Evolutionary conservation across 2,797 vertebrate species (phyloP), one percentile per base, ranked within the genome.

Genomic region (Enteromius fasciolatus): DNA sequence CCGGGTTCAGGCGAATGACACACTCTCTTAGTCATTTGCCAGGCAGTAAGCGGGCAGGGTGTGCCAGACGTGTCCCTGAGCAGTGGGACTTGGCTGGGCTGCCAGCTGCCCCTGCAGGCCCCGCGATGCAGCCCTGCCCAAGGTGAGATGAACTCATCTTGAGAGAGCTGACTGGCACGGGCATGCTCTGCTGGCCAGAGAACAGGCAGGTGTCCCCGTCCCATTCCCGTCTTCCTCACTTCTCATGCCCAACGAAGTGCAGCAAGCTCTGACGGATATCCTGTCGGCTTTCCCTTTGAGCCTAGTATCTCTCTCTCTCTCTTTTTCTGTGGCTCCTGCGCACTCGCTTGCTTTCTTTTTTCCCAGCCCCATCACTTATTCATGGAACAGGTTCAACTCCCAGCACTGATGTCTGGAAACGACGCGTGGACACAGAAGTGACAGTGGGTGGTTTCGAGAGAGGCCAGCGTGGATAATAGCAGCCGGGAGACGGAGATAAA

Each of bases 71-170:
- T 59, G 75, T 87, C 84, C 84, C 86, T 72, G 69, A 83, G 76
- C 72, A 73, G 84, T 76, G 59, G 79, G 66, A 83, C 81, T 84
- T 88, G 84, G 87, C 85, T 81, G 25, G 64, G 66, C 44, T 72
- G 73, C 70, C 61, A 81, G 82, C 57, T 69, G 74, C 39, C 73
- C 83, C 63, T 50, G 33, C 73, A 72, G 81, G 74, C 67, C 31
- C 46, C 78, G 39, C 50, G 82, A 81, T 76, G 61, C 44, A 78
- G 41, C 63, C 80, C 75, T 75, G 82, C 76, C 69, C 76, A 76
- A 87, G 83, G 80, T 80, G 80, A 87, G 85, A 88, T 86, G 83
- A 88, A 88, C 87, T 87, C 82, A 78, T 89, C 83, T 85, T 72
- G 54, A 82, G 81, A 84, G 78, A 80, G 81, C 57, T 73, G 83